phyloP scores from a whole-genome alignment of 1,140 invertebrate genomes.

The Panagrolaimus sp. region DNA sequence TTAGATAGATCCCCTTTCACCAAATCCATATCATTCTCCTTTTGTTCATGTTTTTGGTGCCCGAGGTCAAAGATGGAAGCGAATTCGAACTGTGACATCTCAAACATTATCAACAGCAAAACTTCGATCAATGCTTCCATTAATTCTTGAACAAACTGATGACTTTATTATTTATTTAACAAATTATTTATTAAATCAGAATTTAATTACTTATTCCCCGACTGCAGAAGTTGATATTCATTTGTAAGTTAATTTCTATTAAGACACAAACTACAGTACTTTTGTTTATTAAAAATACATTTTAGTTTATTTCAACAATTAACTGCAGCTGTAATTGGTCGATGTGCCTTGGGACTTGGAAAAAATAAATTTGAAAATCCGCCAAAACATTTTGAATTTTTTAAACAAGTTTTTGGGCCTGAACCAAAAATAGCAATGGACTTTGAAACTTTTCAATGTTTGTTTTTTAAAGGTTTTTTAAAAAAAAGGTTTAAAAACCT shows the following conservation, averaged over 20 bases:
- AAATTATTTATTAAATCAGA: too few species aligned
- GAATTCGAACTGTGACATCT: slow-evolving; percentile 1
- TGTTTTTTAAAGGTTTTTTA: neutral
- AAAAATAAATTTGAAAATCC: slow-evolving; percentile 13
- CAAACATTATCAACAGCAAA: neutral
- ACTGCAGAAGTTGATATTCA: too few species aligned
- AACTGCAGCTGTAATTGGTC: slow-evolving; percentile 28
- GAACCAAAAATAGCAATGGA: slow-evolving; percentile 4
- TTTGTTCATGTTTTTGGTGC: slow-evolving; percentile 2
- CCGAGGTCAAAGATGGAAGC: neutral
- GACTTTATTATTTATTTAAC: neutral
- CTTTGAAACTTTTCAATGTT: slow-evolving; percentile 10
- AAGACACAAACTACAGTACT: too few species aligned
- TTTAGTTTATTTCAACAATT: slow-evolving; percentile 33
- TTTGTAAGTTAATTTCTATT: too few species aligned
- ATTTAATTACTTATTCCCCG: too few species aligned
- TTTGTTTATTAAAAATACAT: neutral
- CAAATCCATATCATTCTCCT: neutral
- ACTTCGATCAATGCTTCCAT: neutral
- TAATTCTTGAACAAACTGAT: slow-evolving; percentile 8
- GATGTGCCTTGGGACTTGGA: slow-evolving; percentile 29
- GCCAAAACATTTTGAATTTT: slow-evolving; percentile 19
- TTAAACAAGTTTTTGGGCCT: slow-evolving; percentile 23
- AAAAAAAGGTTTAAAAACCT: too few species aligned
- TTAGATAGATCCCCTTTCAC: neutral